Conservation (phyloP, 2,888 invertebrate species). For the Rhynchonema sp. region DNA sequence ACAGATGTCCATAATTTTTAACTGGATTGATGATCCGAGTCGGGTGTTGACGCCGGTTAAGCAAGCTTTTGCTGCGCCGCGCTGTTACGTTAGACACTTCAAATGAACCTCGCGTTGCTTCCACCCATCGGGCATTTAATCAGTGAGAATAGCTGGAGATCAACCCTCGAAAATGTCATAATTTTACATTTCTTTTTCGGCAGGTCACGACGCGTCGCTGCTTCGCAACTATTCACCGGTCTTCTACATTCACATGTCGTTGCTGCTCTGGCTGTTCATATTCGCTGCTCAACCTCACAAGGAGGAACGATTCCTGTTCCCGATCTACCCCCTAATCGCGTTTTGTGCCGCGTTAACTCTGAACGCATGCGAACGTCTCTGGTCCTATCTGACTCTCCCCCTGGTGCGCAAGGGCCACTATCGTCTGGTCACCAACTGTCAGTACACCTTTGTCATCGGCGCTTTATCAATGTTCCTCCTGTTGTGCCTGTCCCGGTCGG, state of each 20-base stretch:
- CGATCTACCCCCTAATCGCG: slow-evolving; percentile 62
- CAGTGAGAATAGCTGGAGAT: too few species aligned
- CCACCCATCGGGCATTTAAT: too few species aligned
- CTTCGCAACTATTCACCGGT: slow-evolving; percentile 11
- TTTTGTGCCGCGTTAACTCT: slow-evolving; percentile 39
- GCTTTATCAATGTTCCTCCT: slow-evolving; percentile 12
- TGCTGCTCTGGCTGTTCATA: slow-evolving; percentile 67
- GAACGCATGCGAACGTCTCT: slow-evolving; percentile 29
- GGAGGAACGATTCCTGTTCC: slow-evolving; percentile 42
- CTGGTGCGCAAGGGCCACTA: too few species aligned
- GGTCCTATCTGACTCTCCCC: not conserved
- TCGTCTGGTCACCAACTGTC: too few species aligned
- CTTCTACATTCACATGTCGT: slow-evolving; percentile 33
- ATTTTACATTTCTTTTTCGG: too few species aligned
- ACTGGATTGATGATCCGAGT: too few species aligned
- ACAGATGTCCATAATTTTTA: too few species aligned
- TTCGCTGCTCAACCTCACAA: slow-evolving; percentile 83
- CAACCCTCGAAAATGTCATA: too few species aligned
- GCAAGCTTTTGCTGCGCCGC: too few species aligned
- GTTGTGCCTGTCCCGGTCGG: slow-evolving; percentile 13
- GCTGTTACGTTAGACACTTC: too few species aligned
- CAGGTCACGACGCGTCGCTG: not conserved
- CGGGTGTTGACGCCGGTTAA: too few species aligned
- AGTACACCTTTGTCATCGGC: slow-evolving; percentile 2
- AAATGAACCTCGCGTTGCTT: too few species aligned